Base-by-base conservation (phyloP, 2,888 invertebrate genomes). In the Papilio protenor region DNA sequence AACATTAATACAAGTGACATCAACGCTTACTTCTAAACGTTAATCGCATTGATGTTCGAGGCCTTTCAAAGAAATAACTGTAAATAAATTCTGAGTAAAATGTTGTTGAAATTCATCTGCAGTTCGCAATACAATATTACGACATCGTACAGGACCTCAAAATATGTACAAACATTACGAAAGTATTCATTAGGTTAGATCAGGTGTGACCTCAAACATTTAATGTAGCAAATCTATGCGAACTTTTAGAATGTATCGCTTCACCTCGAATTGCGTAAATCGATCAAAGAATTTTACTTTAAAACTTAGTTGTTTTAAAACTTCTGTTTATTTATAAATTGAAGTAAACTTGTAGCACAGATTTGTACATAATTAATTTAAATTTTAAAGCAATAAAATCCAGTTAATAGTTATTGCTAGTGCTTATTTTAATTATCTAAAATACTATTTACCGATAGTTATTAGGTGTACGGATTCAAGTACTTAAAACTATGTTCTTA, bases 141-240 rank as follows among this genome's bases (percentile, higher is more conserved):
- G 16, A 77, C 69, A 77, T 47, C 40, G 57, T 6, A 47, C 27
- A 74, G 73, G 69, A 73, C 45, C 64, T 57, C n/a, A 66, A 40
- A 57, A 47, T 55, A 69, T 57, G 21, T 49, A 70, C 69, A 76
- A 71, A 71, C 59, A 71, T 59, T 33, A 27, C 23, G 45, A 47
- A 69, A 52, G 71, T 61, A 77, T 59, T 61, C 33, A 70, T 52
- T 33, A 52, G 47, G 27, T 61, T 61, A 61, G 45, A 52, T 40
- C 59, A 61, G 49, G 47, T 77, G 49, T 61, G 70, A 77, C 61
- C 61, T 77, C 70, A 74, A 74, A 74, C 52, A 72, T 72, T 76
- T n/a, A 72, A 72, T 64, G 61, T 75, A 27, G 61, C 57, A 71
- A 64, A 71, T 76, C 49, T 21, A 16, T 52, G 76, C 49, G 71